These are phyloP conservation scores for Thinocorus orbignyianus DNA, from an alignment of 2,113 vertebrate genomes.

Conservation along the genomic window DNA sequence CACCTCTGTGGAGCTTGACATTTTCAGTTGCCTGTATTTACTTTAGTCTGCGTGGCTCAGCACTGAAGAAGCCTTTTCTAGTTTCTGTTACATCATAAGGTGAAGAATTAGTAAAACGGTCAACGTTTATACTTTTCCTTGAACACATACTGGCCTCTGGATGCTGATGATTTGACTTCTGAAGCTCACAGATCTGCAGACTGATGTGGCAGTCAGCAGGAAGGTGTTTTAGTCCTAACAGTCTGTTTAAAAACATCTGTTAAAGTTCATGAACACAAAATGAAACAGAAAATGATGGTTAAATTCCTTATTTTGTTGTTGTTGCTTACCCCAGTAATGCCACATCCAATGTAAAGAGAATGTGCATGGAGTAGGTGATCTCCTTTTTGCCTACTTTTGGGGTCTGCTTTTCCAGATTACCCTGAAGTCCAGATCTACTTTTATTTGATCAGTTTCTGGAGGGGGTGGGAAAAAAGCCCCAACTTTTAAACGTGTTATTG, in stretches of 20 bases:
- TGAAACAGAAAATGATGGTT: background rate
- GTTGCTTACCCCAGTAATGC: background rate
- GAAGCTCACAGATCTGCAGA: background rate
- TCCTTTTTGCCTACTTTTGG: background rate
- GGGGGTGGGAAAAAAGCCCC: background rate
- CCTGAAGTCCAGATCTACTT: background rate
- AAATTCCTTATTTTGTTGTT: background rate
- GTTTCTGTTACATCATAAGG: background rate
- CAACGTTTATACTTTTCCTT: background rate
- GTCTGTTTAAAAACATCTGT: background rate
- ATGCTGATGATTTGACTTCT: background rate
- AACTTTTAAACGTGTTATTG: background rate
- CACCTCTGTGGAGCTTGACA: constrained; percentile 24
- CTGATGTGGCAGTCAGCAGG: background rate
- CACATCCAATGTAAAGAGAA: background rate
- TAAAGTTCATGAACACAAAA: background rate
- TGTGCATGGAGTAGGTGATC: background rate
- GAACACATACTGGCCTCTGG: background rate
- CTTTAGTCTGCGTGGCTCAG: background rate
- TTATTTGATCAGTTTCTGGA: background rate
- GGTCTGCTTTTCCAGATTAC: background rate
- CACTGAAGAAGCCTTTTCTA: background rate
- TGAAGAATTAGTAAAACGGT: background rate
- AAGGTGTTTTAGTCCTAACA: background rate
- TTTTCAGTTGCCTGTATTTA: constrained; percentile 11